Evolutionary conservation across 1,140 invertebrate species (phyloP), one percentile per base, ranked within the genome.

Genomic region (Drosophila rhopaloa): DNA sequence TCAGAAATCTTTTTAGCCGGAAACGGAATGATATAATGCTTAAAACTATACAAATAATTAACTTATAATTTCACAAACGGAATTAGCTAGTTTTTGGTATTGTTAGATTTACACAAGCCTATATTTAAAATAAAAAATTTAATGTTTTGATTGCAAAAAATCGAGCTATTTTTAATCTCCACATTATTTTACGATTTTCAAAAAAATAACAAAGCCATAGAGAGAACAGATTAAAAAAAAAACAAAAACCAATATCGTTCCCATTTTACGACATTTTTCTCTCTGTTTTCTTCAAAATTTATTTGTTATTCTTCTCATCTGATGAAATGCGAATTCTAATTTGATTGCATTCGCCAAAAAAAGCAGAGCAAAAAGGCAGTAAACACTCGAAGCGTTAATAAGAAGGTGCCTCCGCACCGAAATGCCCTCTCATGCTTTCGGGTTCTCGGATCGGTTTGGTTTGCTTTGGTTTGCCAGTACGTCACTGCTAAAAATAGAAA

Each of bases 401-500:
- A 88, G 66, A 72, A 72, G 70, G 56, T 68, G 70, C 47, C 65
- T 58, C 32, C 14, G n/a, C 40, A 43, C 13, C 41, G 27, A 47
- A 35, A 37, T 32, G 53, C 13, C 29, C 29, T n/a, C 60, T 51
- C 46, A 40, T 66, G 65, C 35, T 47, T 63, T 65, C 60, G 43
- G 59, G 44, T 65, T 67, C 60, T 66, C 65, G 55, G 55, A 32
- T 71, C 43, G 35, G 50, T 14, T 57, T 35, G 59, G 60, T 47
- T 74, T 61, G 51, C 35, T 53, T 62, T 61, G 72, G 59, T 75
- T 74, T 75, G 72, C 71, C 50, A 41, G 19, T 60, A 73, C 68
- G 81, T 86, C 83, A 86, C 62, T 86, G 83, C 83, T 86, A 86
- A 79, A 86, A 86, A 86, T 86, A 86, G 83, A 76, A 86, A 88